Evolutionary conservation across 2,797 vertebrate genomes (phyloP), one percentile per base, ranked within the genome.

Genomic region (Phataginus tetradactyla): DNA sequence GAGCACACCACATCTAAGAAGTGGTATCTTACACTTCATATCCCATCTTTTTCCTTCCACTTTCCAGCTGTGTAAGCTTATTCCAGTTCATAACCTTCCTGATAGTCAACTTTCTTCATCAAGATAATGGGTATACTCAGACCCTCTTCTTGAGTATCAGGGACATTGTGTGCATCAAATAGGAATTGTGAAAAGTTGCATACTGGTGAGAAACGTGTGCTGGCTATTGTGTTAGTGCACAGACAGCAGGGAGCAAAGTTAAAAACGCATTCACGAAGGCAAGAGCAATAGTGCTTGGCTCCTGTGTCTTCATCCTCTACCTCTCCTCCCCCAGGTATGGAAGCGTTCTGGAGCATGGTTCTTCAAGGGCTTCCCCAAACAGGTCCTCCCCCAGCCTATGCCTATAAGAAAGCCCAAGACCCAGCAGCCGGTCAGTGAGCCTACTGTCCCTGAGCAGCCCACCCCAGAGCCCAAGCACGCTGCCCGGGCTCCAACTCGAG

Each of bases 331-430:
- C 23, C 96, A 99, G 99, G 99, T 99, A 18, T 99, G 99, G 99
- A 99, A 99, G 96, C 99, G 99, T 66, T 99, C 99, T 0, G 99
- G 99, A 0, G 99, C 99, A 0, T 99, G 99, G 99, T 99, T 99
- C 98, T 99, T 99, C 98, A 99, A 99, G 97, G 99, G 99, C 3
- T 95, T 99, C 95, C 99, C 99, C 17, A 99, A 99, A 97, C 99
- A 99, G 81, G 84, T 98, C 96, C 98, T 99, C 61, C 99, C 99
- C 0, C 98, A 99, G 88, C 99, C 98, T 0, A 99, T 99, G 96
- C 98, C 99, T 0, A 96, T 99, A 97, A 98, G 98, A 97, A 98
- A 99, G 96, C 93, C 96, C 45, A 98, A 97, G 94, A 97, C 94
- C 94, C 97, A 98, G 75, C 97, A 98, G 18, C 75, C 75, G 0